Evolutionary conservation across 2,797 vertebrate species (phyloP).

Genomic region (Rhinophrynus dorsalis): DNA sequence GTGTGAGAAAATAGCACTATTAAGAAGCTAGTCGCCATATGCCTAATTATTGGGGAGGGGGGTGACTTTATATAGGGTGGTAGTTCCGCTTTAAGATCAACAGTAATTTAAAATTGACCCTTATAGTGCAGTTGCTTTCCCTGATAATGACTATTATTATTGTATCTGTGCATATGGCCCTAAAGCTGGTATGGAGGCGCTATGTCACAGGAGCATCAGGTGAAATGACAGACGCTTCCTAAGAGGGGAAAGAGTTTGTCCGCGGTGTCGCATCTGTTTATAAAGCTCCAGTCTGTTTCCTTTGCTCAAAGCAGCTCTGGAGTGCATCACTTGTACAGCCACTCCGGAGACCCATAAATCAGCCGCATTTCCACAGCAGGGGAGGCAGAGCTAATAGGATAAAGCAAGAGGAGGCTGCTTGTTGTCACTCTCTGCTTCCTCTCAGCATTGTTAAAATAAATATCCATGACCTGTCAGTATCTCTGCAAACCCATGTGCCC

Average conservation of each 20-base stretch:
- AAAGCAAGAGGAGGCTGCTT: neutral
- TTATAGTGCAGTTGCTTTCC: no score
- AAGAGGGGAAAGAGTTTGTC: conserved; percentile 21
- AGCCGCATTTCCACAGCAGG: conserved; percentile 14
- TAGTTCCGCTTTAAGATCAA: no score
- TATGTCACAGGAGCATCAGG: neutral
- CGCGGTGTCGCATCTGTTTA: conserved; percentile 21
- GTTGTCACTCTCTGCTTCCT: neutral
- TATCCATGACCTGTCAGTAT: neutral
- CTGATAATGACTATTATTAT: no score
- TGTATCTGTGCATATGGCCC: no score
- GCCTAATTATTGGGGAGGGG: no score
- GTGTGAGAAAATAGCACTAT: no score
- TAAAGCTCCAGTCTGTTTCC: conserved; percentile 23
- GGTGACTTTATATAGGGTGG: no score
- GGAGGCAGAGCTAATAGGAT: conserved; percentile 22
- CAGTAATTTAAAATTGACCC: no score
- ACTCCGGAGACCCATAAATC: conserved; percentile 34
- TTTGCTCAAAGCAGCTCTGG: conserved; percentile 37
- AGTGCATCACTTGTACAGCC: conserved; percentile 23
- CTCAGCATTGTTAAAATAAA: conserved; percentile 6
- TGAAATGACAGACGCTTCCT: conserved; percentile 14
- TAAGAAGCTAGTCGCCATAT: no score
- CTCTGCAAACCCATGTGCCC: no score
- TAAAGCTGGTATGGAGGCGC: neutral